Evolutionary conservation across 2,797 vertebrate genomes (phyloP), one percentile per base, ranked within the genome.

Genomic region (Ctenosaura bakeri): DNA sequence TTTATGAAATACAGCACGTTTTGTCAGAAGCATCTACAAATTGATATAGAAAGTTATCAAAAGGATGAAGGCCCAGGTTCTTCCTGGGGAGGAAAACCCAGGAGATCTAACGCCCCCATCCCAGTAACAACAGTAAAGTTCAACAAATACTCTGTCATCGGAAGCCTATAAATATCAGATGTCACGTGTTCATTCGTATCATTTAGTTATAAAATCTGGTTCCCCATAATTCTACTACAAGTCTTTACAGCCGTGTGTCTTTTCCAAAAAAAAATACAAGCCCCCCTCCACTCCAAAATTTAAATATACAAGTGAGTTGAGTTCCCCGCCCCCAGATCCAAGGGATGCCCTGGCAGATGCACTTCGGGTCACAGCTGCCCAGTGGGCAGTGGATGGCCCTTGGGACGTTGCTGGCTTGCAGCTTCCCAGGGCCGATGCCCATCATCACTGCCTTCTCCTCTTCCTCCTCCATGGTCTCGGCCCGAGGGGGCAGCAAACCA

Each of bases 21-120:
- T 90, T 94, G 95, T 92, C 81, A 94, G 94, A 97, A 97, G 92
- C 92, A 93, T 95, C 94, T 93, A 96, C 81, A 96, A 96, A 97
- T 84, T 3, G 22, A 95, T 94, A 97, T 96, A 97, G 88, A 97
- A 97, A 94, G 91, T 95, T 97, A 97, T 96, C 95, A 96, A 97
- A 97, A 95, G 74, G 87, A 94, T 91, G 92, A 94, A 94, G 92
- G 92, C 92, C 94, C 91, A 69, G 89, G 86, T 92, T 94, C 42
- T 88, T 76, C 71, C 92, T 93, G 94, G 91, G 88, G 91, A 96
- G 92, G 90, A 96, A 94, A 93, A 90, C 94, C 85, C 90, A 91
- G 95, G 89, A 94, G 95, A 24, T 13, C 32, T 38, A 29, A 69
- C 10, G 2, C 32, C 87, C 56, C 71, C 26, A 92, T 91, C 94